Base-by-base conservation (phyloP, 2,113 vertebrate species). In the Pluvialis apricaria region DNA sequence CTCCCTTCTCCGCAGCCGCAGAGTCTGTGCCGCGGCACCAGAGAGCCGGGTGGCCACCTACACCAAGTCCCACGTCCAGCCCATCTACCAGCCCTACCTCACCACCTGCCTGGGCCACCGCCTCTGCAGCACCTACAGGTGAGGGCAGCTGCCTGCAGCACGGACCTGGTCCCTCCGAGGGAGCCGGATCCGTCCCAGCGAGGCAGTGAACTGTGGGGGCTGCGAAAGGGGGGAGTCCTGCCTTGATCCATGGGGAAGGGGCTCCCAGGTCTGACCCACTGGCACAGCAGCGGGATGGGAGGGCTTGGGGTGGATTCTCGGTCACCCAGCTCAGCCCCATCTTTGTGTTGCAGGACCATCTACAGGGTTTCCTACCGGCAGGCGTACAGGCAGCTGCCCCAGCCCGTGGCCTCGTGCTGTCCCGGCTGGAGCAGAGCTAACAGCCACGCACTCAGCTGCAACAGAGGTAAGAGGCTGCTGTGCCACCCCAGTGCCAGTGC, bases 81-180 rank as follows among this genome's bases (percentile, higher is more conserved):
- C 99, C 0, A 94, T 99, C 45, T 98, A 99, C 97, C 99, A 98
- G 97, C 99, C 99, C 82, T 99, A 99, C 98, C 98, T 99, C 97
- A 99, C 99, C 92, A 94, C 98, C 93, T 99, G 99, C 82, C 98
- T 97, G 5, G 99, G 98, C 32, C 98, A 98, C 34, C 98, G 98
- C 6, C 95, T 99, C 92, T 99, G 99, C 98, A 99, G 99, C 97
- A 99, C 99, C 5, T 99, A 99, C 98, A 99, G 99, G 99, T 99
- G 88, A 96, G 97, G 65, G 47, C 86, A 18, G 13, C 91, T 3
- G n/a, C 89, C 82, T 1, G 58, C 26, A 5, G 47, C 38, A 1
- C 0, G 1, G 7, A 7, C 38, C 64, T 5, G 12, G 12, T 10
- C 36, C 66, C 13, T 2, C 10, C 3, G 21, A 57, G n/a, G 45